Base-by-base conservation (phyloP, 2,888 invertebrate species). In the Pollenia angustigena region DNA sequence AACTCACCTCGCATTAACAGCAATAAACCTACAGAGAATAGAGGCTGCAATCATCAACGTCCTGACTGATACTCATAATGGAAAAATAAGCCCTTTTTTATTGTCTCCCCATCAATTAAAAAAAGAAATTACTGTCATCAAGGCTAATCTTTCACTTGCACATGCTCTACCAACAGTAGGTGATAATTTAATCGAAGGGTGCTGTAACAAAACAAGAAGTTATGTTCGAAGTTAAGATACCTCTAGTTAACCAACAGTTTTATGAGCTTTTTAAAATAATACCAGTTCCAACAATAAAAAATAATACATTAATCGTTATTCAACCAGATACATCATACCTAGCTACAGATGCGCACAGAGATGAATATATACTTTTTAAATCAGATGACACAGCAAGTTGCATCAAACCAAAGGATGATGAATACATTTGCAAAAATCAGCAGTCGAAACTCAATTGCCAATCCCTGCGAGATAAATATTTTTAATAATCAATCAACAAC, bases 11-110 rank as follows among this genome's bases (percentile, higher is more conserved):
- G 10, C 44, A 46, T 74, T 44, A 23, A 44, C 62, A 44, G 74
- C 60, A 60, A 50, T 62, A 48, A 74, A 58, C n/a, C 58, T 58
- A 58, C 23, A 58, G 11, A 58, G 32, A 58, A 42, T 62, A 75
- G 40, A 64, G 46, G 42, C n/a, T n/a, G n/a, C n/a, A n/a, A n/a
- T n/a, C 23, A 78, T 64, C 4, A 75, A 44, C 40, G 62, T 75
- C n/a, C 75, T 48, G 4, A 44, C 56, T 8, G 75, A 75, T 52
- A 62, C 75, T 4, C 48, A 75, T 54, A 23, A 58, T 50, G 74
- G 74, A 14, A 74, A 74, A 72, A 74, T 50, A 74, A 74, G 62
- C n/a, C 46, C 62, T 12, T n/a, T 48, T 9, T 64, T 16, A n/a
- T 23, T 75, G 23, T 62, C 75, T 40, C 48, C 62, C 10, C 40